phyloP scores from a whole-genome alignment of 2,888 invertebrate species.

The Oscheius sp. region DNA sequence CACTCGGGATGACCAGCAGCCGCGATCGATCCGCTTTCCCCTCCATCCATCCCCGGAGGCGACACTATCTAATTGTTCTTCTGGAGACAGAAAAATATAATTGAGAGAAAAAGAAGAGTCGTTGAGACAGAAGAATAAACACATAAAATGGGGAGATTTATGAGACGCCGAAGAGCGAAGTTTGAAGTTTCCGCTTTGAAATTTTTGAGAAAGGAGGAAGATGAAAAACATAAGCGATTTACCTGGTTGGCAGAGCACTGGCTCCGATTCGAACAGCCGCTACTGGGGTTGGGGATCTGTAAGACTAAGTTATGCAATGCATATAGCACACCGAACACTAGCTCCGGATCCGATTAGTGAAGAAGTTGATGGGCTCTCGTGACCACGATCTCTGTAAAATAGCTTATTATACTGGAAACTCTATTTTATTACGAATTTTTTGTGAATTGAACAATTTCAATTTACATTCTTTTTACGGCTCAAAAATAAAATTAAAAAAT shows the following conservation, averaged over 20 bases:
- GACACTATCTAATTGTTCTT: constrained; percentile 26
- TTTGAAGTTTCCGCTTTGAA: not conserved
- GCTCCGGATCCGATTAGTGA: too few species aligned
- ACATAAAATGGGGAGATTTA: constrained; percentile 22
- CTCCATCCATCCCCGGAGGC: not conserved
- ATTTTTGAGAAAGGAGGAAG: not conserved
- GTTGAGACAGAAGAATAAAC: constrained; percentile 8
- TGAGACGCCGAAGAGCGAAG: not conserved
- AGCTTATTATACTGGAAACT: too few species aligned
- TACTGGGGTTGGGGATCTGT: not conserved
- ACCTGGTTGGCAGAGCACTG: constrained; percentile 10
- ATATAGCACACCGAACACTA: too few species aligned
- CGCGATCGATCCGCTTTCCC: constrained; percentile 18
- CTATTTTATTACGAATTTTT: too few species aligned
- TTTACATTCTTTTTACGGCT: too few species aligned
- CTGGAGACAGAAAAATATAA: too few species aligned
- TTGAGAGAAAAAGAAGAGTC: not conserved
- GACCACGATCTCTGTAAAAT: too few species aligned
- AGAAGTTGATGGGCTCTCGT: too few species aligned
- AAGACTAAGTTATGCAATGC: too few species aligned
- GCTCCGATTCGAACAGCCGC: not conserved
- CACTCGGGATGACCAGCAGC: constrained; percentile 30
- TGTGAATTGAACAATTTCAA: too few species aligned
- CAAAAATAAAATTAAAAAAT: too few species aligned
- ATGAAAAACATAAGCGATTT: not conserved